Conservation (phyloP, 2,888 invertebrate genomes). For the Carterocephalus palaemon region DNA sequence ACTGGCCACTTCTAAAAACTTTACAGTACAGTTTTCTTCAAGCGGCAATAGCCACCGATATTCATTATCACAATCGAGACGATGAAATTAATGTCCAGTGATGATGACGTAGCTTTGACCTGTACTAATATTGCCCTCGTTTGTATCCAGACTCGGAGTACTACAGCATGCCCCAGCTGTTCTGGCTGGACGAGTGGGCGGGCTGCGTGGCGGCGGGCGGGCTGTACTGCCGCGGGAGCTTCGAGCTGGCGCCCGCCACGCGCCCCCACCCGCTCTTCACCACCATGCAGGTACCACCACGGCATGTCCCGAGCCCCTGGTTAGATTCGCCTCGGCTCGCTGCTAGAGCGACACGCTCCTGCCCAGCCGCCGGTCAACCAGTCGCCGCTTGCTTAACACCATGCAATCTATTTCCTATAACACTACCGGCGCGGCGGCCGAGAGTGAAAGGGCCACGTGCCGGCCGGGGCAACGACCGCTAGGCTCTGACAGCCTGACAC, state of each 20-base stretch:
- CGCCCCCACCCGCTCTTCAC: slow-evolving; percentile 42
- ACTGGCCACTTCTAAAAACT: no score
- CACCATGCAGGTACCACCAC: slow-evolving; percentile 52
- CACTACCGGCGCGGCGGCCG: no score
- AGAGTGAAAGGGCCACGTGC: slow-evolving; percentile 26
- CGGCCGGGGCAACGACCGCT: slow-evolving; percentile 20
- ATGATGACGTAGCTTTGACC: no score
- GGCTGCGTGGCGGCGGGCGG: slow-evolving; percentile 50
- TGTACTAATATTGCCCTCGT: slow-evolving; percentile 12
- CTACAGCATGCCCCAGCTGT: slow-evolving; percentile 63
- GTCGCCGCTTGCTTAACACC: no score
- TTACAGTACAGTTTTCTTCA: no score
- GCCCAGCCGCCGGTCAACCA: no score
- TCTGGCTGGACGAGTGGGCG: slow-evolving; percentile 60
- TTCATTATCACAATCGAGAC: no score
- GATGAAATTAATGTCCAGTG: no score
- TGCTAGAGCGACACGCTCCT: no score
- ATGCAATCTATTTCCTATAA: no score
- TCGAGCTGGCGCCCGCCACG: slow-evolving; percentile 48
- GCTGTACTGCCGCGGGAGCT: slow-evolving; percentile 66
- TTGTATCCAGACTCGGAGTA: slow-evolving; percentile 57
- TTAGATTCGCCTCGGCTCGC: no score
- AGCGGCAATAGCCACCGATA: no score
- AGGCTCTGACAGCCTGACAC: slow-evolving; percentile 1
- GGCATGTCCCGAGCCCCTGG: not conserved